Evolutionary conservation across 2,113 vertebrate species (phyloP).

Genomic region (Acanthisitta chloris): DNA sequence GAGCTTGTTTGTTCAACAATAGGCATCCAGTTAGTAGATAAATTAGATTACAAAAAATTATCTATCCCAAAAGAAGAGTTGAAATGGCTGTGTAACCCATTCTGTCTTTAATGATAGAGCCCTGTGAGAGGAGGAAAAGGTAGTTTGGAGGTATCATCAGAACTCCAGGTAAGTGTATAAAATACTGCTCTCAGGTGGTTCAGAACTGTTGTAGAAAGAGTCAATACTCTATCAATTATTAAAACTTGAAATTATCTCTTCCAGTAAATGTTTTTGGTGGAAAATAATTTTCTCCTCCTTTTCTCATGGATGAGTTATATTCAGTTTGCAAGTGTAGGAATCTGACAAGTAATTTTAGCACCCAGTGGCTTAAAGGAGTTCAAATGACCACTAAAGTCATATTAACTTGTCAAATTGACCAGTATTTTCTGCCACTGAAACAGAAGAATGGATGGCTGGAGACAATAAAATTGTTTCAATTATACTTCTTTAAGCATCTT

Average conservation of each 20-base stretch:
- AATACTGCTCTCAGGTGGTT: background rate
- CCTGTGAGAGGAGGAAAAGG: background rate
- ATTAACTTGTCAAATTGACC: constrained; percentile 87
- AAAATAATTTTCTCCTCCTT: constrained; percentile 2
- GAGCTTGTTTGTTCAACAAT: background rate
- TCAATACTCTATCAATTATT: constrained; percentile 42
- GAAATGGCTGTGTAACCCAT: background rate
- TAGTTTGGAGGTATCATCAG: background rate
- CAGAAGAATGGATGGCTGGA: constrained; percentile 74
- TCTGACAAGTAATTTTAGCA: constrained; percentile 77
- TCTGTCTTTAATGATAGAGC: background rate
- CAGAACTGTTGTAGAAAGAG: constrained; percentile 2
- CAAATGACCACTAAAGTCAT: constrained; percentile 79
- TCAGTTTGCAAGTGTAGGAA: constrained; percentile 67
- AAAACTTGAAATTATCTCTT: constrained; percentile 50
- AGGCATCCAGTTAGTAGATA: background rate
- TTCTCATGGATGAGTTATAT: constrained; percentile 17
- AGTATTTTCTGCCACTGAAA: constrained; percentile 79
- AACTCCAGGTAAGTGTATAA: background rate
- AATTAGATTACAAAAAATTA: background rate
- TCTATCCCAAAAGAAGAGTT: background rate
- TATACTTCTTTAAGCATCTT: constrained; percentile 78
- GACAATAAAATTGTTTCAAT: constrained; percentile 89
- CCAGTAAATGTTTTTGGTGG: constrained; percentile 43
- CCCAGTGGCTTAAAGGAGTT: constrained; percentile 78